These are phyloP conservation scores for Passer domesticus DNA, from an alignment of 2,113 vertebrate genomes.

Conservation along the genomic window DNA sequence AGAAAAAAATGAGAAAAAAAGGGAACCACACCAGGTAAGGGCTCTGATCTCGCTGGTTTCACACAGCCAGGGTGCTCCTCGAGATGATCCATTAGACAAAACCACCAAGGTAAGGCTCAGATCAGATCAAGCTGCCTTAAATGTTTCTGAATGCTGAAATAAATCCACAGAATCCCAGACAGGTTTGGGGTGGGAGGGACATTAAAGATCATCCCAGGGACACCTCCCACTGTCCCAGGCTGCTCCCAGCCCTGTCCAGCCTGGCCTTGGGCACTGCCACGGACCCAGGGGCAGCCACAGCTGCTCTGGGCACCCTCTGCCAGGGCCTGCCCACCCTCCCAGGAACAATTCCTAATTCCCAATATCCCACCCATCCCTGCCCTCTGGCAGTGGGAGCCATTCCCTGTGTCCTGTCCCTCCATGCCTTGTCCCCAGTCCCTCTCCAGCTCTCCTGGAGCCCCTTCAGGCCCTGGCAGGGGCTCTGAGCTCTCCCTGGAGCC, in stretches of 20 bases:
- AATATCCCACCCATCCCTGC: background rate
- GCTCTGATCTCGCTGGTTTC: background rate
- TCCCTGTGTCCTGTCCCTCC: background rate
- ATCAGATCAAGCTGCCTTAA: background rate
- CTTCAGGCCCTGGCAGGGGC: fast-evolving
- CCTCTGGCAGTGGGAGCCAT: background rate
- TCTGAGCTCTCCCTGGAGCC: background rate
- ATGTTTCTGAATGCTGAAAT: background rate
- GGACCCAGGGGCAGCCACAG: background rate
- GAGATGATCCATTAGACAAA: background rate
- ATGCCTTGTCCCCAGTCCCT: background rate
- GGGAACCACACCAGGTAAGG: background rate
- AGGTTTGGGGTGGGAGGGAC: fast-evolving
- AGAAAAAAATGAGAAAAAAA: background rate
- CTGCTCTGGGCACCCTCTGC: background rate
- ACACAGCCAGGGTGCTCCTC: background rate
- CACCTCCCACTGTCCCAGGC: background rate
- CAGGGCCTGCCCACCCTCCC: background rate
- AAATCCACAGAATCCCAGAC: background rate
- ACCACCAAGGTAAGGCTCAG: background rate
- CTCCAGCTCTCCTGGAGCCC: background rate
- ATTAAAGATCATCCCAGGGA: fast-evolving
- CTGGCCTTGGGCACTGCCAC: background rate
- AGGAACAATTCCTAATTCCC: background rate
- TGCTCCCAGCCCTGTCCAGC: background rate